Evolutionary conservation across 1,140 invertebrate species (phyloP), one percentile per base, ranked within the genome.

Genomic region (Lysiphlebus fabarum): DNA sequence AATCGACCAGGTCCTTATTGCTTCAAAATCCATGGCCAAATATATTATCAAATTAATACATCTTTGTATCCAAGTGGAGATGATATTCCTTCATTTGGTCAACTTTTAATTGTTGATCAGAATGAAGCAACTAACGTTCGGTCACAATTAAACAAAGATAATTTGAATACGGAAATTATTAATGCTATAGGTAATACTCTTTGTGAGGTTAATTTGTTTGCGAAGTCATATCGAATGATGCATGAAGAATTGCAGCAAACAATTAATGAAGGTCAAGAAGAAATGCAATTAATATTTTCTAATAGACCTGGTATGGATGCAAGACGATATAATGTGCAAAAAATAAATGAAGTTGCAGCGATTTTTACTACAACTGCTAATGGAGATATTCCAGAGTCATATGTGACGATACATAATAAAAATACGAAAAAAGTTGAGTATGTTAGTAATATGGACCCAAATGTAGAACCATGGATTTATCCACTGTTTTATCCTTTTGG

Each of bases 71-170:
- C 51, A 8, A 6, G 50, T 41, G 12, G 11, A 6, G 34, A 60
- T 44, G 58, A 60, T 37, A 26, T 4, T 9, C 58, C 58, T 10
- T 34, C 41, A 40, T 53, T 54, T 41, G 58, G 58, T n/a, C 58
- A 60, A 53, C 44, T 60, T 6, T 54, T 60, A 48, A 60, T 60
- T 38, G 43, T 60, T 38, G 58, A 53, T 54, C 43, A 36, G 11
- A 48, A 48, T 53, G 58, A 53, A 54, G 58, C 58, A 7, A 40
- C 43, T 10, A n/a, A 53, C n/a, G 10, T 48, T 40, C 51, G 49
- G 0, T 45, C 10, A 38, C 14, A 40, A 10, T 26, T 26, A 2
- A 26, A 26, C 17, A 7, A 17, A 10, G 37, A 45, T 5, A 34
- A 9, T 34, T 49, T 49, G 5, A 33, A 48, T 54, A 37, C 11